Percentiles rank a stretch among this genome's conserved stretches.
Evolutionary conservation across 2,113 vertebrate species (phyloP).

Genomic region (Typhlomys cinereus): DNA sequence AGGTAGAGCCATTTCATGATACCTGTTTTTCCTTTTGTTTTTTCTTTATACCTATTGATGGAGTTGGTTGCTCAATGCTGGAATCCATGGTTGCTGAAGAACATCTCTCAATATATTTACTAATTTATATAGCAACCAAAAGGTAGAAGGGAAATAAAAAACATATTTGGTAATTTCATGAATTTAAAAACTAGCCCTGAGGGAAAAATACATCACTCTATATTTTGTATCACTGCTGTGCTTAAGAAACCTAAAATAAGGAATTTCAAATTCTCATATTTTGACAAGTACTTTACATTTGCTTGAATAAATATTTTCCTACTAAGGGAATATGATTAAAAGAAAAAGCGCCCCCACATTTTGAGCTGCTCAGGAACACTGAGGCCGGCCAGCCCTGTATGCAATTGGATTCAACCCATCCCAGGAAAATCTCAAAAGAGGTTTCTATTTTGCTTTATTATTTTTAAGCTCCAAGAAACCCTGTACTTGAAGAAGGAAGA

Average conservation of each 20-base stretch:
- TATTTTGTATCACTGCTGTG: slow-evolving; percentile 75
- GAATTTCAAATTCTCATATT: slow-evolving; percentile 77
- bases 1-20: slow-evolving; percentile 73
- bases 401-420: slow-evolving; percentile 76
- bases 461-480: slow-evolving; percentile 55
- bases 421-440: slow-evolving; percentile 64
- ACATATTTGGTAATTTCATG: slow-evolving; percentile 82
- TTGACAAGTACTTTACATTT: slow-evolving; percentile 77
- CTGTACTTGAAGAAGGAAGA: slow-evolving; percentile 82
- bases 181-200: slow-evolving; percentile 81
- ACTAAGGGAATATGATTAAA: slow-evolving; percentile 77
- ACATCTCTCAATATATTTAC: slow-evolving; percentile 78
- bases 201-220: slow-evolving; percentile 73
- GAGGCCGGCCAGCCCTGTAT: slow-evolving; percentile 82
- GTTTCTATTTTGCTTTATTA: slow-evolving; percentile 59
- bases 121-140: slow-evolving; percentile 83
- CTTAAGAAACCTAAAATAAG: slow-evolving; percentile 77
- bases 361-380: slow-evolving; percentile 69
- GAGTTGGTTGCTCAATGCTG: slow-evolving; percentile 78
- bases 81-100: slow-evolving; percentile 79
- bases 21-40: slow-evolving; percentile 80
- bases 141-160: slow-evolving; percentile 79
- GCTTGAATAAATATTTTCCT: slow-evolving; percentile 77
- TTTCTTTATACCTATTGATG: slow-evolving; percentile 81
- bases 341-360: slow-evolving; percentile 65